phyloP scores from a whole-genome alignment of 2,888 invertebrate species.

The Zygaena filipendulae region DNA sequence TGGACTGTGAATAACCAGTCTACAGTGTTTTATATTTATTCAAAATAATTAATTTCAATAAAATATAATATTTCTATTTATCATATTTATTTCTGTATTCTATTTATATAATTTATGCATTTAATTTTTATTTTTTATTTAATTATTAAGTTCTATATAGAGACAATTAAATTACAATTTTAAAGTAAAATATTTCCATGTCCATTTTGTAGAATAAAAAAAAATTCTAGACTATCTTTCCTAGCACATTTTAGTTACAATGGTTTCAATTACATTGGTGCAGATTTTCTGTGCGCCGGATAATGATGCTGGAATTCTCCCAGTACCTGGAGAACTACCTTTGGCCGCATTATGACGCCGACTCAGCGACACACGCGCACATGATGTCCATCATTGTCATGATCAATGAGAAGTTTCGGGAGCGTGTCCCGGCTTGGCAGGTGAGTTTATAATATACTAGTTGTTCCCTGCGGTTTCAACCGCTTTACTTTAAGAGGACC shows the following conservation, averaged over 20 bases:
- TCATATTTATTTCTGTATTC: neutral
- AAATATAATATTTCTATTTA: too few relatives aligned
- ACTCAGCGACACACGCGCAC: slow-evolving; percentile 84
- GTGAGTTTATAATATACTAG: slow-evolving; percentile 63
- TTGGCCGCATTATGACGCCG: slow-evolving; percentile 92
- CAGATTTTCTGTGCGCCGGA: slow-evolving; percentile 85
- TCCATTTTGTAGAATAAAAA: too few relatives aligned
- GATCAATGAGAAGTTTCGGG: slow-evolving; percentile 98
- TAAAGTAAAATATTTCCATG: too few relatives aligned
- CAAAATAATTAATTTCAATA: too few relatives aligned
- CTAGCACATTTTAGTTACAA: too few relatives aligned
- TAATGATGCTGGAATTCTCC: slow-evolving; percentile 96
- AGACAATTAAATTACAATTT: too few relatives aligned
- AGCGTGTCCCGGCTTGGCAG: slow-evolving; percentile 96
- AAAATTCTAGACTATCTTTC: too few relatives aligned
- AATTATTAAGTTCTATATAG: neutral
- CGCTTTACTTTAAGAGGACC: too few relatives aligned
- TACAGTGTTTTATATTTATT: too few relatives aligned
- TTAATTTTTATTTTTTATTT: neutral
- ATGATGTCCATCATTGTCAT: slow-evolving; percentile 97
- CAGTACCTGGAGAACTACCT: slow-evolving; percentile 97
- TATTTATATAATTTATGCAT: slow-evolving; percentile 1
- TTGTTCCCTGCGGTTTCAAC: too few relatives aligned
- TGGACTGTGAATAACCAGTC: slow-evolving; percentile 3
- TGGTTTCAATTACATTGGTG: too few relatives aligned